Evolutionary conservation across 2,888 invertebrate genomes (phyloP), one percentile per base, ranked within the genome.

Genomic region (Rhopalosiphum nymphaeae): DNA sequence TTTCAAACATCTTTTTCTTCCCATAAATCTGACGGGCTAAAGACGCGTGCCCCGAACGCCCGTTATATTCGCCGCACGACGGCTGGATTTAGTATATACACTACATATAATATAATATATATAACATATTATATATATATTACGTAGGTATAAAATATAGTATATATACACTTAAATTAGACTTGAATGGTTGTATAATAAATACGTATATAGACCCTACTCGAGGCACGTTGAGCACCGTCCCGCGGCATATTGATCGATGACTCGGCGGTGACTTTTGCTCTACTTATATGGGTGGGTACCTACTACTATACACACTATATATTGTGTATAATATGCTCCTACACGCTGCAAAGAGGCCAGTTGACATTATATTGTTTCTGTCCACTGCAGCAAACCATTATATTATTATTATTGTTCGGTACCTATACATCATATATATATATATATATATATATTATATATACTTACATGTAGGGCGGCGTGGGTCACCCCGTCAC

Each of bases 31-130:
- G 89, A 93, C 57, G 78, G 78, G 78, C 67, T 89, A 89, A 93
- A 93, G 93, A 93, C 89, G 93, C 93, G 93, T 93, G 93, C 93
- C 93, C 93, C 89, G 36, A 56, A 84, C 93, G 91, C 91, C 85
- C 85, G 91, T 85, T 85, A 85, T 57, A 42, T 42, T 53, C 91
- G 78, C 91, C 13, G 42, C 89, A n/a, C 56, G 84, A 44, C 91
- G 91, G 86, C 57, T 91, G 90, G 57, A 42, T 46, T 57, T 91
- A 57, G 61, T 61, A 46, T n/a, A 90, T 57, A 57, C 7, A 57
- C 21, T 57, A 57, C 26, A n/a, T 11, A 61, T 61, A 67, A 67
- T n/a, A n/a, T 16, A 57, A 67, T 61, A n/a, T n/a, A 67, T 67
- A 67, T n/a, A 67, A 67, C 67, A n/a, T 67, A 16, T 36, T 36